Conservation (phyloP, 2,888 invertebrate species). For the Ferdinandea cuprea region DNA sequence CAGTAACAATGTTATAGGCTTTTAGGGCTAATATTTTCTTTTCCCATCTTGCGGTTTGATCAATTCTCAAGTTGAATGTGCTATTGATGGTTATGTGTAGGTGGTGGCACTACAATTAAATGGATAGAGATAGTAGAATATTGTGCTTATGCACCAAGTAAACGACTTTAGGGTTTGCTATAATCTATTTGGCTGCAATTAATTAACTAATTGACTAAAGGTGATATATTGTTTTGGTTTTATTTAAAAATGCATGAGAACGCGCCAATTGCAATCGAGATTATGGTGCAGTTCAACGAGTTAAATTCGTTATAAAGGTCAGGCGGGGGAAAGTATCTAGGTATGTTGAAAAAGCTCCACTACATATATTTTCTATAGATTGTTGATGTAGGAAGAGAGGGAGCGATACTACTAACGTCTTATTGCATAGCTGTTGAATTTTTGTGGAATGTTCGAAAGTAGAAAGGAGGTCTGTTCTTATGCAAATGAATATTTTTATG, state of each 20-base stretch:
- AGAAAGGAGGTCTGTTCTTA: no score
- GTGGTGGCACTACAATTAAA: constrained; percentile 19
- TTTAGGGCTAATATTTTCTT: neutral
- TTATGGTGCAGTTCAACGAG: no score
- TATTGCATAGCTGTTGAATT: constrained; percentile 1
- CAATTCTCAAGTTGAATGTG: constrained; percentile 55
- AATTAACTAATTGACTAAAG: constrained; percentile 53
- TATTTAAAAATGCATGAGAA: neutral
- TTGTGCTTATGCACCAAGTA: no score
- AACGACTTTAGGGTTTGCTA: neutral
- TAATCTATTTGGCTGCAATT: constrained; percentile 43
- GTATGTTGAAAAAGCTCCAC: neutral
- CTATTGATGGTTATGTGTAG: constrained; percentile 15
- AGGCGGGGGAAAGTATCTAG: no score
- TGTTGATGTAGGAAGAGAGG: neutral
- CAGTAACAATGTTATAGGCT: constrained; percentile 51
- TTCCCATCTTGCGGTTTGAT: constrained; percentile 23
- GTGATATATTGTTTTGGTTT: neutral
- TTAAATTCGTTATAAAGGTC: no score
- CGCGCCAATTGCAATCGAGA: constrained; percentile 1
- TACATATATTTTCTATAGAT: neutral
- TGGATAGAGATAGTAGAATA: neutral
- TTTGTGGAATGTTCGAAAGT: neutral
- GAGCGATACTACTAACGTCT: no score
- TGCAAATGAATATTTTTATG: neutral